Percentiles rank a stretch among this genome's conserved stretches.
Conservation (phyloP, 2,113 vertebrate species). For the Glaucidium brasilianum region DNA sequence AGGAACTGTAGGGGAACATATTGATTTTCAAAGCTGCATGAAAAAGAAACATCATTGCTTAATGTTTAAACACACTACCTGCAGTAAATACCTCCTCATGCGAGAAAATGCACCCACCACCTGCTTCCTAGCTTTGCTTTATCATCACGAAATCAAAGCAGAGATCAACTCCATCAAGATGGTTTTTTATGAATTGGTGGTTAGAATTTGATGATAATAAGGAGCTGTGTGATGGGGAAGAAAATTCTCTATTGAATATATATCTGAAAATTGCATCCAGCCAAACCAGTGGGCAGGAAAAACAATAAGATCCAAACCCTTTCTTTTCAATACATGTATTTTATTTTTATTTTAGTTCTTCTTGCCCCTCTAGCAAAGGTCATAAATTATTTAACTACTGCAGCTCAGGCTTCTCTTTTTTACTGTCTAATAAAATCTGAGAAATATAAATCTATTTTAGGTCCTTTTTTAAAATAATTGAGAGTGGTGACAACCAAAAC, state of each 20-base stretch:
- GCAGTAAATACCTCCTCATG: background rate
- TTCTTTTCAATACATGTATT: background rate
- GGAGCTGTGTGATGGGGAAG: background rate
- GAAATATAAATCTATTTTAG: constrained; percentile 56
- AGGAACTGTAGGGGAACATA: background rate
- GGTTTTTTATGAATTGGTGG: background rate
- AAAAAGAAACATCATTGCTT: background rate
- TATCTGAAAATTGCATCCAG: background rate
- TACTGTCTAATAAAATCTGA: constrained; percentile 57
- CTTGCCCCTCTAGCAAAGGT: constrained; percentile 27
- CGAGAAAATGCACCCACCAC: background rate
- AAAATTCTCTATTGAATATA: background rate
- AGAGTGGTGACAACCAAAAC: constrained; percentile 44
- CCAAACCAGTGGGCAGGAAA: constrained; percentile 12
- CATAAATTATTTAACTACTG: constrained; percentile 60
- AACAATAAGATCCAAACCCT: background rate
- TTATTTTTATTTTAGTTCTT: constrained; percentile 52
- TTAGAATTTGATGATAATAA: background rate
- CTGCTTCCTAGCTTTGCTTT: background rate
- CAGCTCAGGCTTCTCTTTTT: constrained; percentile 18
- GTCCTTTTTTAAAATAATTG: constrained; percentile 44
- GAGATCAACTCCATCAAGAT: background rate
- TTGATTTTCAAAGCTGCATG: constrained; percentile 4
- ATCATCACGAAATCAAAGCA: background rate
- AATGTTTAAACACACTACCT: background rate